Conservation (phyloP, 2,113 vertebrate genomes). For the Sebastes fasciatus region DNA sequence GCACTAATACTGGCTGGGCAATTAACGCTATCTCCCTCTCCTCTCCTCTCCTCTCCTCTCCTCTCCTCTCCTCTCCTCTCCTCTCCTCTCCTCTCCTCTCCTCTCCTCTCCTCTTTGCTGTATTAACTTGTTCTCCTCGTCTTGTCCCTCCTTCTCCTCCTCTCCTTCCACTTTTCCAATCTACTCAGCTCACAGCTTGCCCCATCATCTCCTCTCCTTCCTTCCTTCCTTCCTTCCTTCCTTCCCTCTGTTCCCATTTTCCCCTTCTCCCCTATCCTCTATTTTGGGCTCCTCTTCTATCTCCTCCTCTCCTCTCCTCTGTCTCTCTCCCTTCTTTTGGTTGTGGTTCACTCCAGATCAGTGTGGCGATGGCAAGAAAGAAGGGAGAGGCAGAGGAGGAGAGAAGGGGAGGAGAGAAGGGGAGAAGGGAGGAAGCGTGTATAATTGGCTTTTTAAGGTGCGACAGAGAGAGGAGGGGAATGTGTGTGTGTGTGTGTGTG, state of each 20-base stretch:
- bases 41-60: slow-evolving; percentile 15
- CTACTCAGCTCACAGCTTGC: slow-evolving; percentile 19
- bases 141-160: slow-evolving; percentile 19
- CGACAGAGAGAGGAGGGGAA: slow-evolving; percentile 74
- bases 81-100: slow-evolving; percentile 15
- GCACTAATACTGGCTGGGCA: slow-evolving; percentile 74
- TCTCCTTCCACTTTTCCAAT: slow-evolving; percentile 22
- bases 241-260: slow-evolving; percentile 41
- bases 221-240: background rate
- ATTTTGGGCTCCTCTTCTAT: slow-evolving; percentile 59
- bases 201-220: slow-evolving; percentile 12
- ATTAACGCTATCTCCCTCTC: slow-evolving; percentile 67
- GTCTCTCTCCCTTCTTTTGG: slow-evolving; percentile 59
- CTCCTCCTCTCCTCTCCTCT: background rate
- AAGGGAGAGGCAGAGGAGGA: slow-evolving; percentile 39
- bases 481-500: slow-evolving; percentile 14
- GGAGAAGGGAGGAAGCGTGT: slow-evolving; percentile 69
- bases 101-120: slow-evolving; percentile 9
- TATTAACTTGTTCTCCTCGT: slow-evolving; percentile 21
- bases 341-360: slow-evolving; percentile 64
- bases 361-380: slow-evolving; percentile 62
- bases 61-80: slow-evolving; percentile 19
- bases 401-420: slow-evolving; percentile 36
- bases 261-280: slow-evolving; percentile 38
- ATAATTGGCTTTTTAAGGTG: slow-evolving; percentile 86